A percentile compares a stretch with the other conserved stretches of the same genome.
These are phyloP conservation scores for Melopsittacus undulatus DNA, from an alignment of 2,797 vertebrate species.

Conservation along the genomic window DNA sequence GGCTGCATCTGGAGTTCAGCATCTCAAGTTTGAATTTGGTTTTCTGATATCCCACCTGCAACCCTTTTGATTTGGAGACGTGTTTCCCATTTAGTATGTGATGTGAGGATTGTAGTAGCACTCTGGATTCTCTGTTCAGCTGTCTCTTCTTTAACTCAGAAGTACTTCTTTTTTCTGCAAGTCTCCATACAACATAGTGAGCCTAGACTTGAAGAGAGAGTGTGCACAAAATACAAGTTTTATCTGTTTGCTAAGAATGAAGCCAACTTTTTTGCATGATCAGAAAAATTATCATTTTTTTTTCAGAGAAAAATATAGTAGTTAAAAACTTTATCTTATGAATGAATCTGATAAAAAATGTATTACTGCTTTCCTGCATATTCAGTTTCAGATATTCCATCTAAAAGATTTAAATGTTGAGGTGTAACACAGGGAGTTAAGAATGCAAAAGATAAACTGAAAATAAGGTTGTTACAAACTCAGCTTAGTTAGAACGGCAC, in stretches of 20 bases:
- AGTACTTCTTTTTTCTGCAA: not conserved
- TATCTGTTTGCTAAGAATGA: not conserved
- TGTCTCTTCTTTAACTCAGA: not conserved
- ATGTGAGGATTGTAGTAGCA: not conserved
- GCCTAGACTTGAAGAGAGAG: not conserved
- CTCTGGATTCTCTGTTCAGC: not conserved
- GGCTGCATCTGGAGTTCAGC: not conserved
- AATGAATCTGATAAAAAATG: not conserved
- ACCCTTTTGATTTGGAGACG: not conserved
- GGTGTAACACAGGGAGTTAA: not conserved
- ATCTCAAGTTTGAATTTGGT: not conserved
- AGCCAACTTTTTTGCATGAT: not conserved
- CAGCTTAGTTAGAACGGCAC: not conserved
- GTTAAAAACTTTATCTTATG: rapidly evolving
- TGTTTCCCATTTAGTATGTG: not conserved
- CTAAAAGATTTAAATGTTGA: not conserved
- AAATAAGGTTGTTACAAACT: not conserved
- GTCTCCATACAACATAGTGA: not conserved
- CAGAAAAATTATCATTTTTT: not conserved
- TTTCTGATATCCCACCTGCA: not conserved
- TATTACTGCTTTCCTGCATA: not conserved
- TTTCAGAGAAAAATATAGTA: not conserved
- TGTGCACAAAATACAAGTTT: not conserved
- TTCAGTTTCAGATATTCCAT: not conserved
- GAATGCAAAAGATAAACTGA: not conserved